Evolutionary conservation across 2,113 vertebrate species (phyloP).

Genomic region (Halichoerus grypus): DNA sequence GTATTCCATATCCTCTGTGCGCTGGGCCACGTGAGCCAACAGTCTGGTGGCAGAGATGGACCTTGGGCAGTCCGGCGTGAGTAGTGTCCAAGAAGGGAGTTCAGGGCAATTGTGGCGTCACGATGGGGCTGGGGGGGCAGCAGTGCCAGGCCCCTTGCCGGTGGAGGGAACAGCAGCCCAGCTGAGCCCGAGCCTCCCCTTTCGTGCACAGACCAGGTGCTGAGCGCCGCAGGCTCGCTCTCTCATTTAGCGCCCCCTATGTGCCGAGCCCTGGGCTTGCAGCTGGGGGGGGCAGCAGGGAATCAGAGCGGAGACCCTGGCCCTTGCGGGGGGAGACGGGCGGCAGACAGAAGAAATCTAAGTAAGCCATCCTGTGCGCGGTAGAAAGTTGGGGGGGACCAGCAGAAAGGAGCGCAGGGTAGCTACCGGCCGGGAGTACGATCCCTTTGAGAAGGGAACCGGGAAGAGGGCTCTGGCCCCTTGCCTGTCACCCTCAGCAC

Average conservation of each 20-base stretch:
- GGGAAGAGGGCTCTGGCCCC: background rate
- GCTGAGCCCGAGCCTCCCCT: too few relatives aligned
- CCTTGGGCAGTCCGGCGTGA: too few relatives aligned
- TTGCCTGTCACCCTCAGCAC: background rate
- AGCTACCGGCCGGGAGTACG: rapidly evolving
- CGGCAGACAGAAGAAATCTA: too few relatives aligned
- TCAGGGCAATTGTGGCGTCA: rapidly evolving
- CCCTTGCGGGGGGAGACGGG: background rate
- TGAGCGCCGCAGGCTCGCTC: rapidly evolving
- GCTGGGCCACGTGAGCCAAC: rapidly evolving
- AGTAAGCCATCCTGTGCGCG: rapidly evolving
- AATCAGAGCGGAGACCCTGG: background rate
- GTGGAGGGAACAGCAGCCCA: background rate
- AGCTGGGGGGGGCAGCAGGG: background rate
- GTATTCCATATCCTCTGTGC: rapidly evolving
- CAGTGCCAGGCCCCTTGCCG: too few relatives aligned
- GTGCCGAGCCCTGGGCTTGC: background rate
- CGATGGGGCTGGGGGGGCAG: background rate
- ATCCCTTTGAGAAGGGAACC: background rate
- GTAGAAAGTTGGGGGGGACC: background rate
- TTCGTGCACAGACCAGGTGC: background rate
- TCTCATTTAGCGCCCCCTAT: background rate
- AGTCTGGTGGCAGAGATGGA: background rate
- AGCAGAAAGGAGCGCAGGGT: background rate
- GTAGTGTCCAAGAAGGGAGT: background rate